Percentiles rank a stretch among this genome's conserved stretches.
phyloP scores from a whole-genome alignment of 2,797 vertebrate species.

The Xerus rutilus region DNA sequence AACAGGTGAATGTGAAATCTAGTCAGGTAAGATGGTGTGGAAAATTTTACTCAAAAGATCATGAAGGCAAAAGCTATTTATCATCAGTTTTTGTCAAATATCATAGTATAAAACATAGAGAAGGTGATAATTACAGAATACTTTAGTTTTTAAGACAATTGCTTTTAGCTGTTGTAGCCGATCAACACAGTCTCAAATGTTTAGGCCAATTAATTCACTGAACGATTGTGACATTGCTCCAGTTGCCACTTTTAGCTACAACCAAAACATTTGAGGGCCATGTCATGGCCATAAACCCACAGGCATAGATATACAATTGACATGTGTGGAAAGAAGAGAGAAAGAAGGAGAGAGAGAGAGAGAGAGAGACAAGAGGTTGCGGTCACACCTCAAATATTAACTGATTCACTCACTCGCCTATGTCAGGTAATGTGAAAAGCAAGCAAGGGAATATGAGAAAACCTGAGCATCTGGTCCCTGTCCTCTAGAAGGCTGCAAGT shows the following conservation, averaged over 20 bases:
- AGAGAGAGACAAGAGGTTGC: not conserved
- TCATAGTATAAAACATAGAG: not conserved
- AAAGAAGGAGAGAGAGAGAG: not conserved
- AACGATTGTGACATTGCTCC: not conserved
- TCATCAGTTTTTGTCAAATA: slow-evolving; percentile 31
- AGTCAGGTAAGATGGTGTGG: slow-evolving; percentile 1
- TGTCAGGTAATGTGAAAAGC: too few species aligned
- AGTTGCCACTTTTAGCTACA: not conserved
- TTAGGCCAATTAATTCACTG: not conserved
- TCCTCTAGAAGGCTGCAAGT: too few species aligned
- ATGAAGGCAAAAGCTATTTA: slow-evolving; percentile 50
- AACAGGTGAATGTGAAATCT: slow-evolving; percentile 52
- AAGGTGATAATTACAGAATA: not conserved
- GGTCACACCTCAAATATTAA: too few species aligned
- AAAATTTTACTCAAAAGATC: slow-evolving; percentile 8
- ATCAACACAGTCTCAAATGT: not conserved
- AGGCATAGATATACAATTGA: not conserved
- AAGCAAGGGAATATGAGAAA: too few species aligned
- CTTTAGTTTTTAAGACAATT: not conserved
- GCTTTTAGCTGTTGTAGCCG: not conserved
- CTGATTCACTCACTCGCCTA: too few species aligned
- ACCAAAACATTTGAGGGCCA: not conserved
- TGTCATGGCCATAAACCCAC: not conserved
- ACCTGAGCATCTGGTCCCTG: too few species aligned
- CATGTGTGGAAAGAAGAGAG: too few species aligned